A percentile compares a stretch with the other conserved stretches of the same genome.
Evolutionary conservation across 2,888 invertebrate genomes (phyloP).

Genomic region (Lycophotia porphyrea): DNA sequence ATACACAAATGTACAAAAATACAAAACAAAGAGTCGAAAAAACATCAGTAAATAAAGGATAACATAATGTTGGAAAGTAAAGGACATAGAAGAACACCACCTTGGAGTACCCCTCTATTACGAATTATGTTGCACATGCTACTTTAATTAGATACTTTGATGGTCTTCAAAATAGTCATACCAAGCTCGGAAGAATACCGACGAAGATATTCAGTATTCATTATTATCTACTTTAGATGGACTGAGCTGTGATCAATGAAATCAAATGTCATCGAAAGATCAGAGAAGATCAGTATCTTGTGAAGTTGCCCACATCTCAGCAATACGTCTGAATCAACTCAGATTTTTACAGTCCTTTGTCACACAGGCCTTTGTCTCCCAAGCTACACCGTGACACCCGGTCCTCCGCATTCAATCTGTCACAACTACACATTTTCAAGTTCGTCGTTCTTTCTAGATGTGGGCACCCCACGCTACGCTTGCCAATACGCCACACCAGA

Average conservation of each 20-base stretch:
- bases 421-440: background rate
- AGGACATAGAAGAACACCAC: background rate
- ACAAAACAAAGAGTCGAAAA: background rate
- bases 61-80: background rate
- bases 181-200: background rate
- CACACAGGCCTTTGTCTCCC: too few species aligned
- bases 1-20: too few species aligned
- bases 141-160: background rate
- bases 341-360: background rate
- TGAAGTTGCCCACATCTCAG: background rate
- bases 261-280: constrained; percentile 2
- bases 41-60: background rate
- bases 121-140: background rate
- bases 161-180: background rate
- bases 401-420: background rate
- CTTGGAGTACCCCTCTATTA: background rate
- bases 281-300: background rate
- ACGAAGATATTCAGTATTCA: background rate
- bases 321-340: background rate
- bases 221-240: background rate
- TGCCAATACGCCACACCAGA: background rate
- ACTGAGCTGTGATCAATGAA: background rate
- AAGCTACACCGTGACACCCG: background rate
- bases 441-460: background rate
- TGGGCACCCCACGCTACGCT: background rate